Percentiles rank a stretch among this genome's conserved stretches.
Conservation (phyloP, 2,888 invertebrate genomes). For the Ctenicera cuprea region DNA sequence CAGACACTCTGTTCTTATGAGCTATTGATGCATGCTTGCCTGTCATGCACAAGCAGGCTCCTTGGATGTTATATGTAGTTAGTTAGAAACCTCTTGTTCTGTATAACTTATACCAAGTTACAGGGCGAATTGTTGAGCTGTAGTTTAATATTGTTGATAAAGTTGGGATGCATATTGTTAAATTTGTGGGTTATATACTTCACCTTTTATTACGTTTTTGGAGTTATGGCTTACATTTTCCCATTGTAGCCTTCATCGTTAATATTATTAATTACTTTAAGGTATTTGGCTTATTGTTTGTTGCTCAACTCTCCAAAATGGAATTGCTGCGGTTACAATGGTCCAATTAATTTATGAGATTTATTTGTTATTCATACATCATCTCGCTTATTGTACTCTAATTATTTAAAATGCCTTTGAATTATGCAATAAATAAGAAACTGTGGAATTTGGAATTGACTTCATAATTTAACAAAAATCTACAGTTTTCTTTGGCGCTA, state of each 20-base stretch:
- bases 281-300: conserved; percentile 38
- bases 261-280: conserved; percentile 47
- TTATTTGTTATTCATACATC: conserved; percentile 9
- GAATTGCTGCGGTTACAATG: conserved; percentile 35
- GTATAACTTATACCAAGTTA: conserved; percentile 57
- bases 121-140: conserved; percentile 59
- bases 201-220: conserved; percentile 47
- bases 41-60: conserved; percentile 58
- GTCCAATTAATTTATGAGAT: conserved; percentile 35
- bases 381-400: neutral
- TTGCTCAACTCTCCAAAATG: conserved; percentile 30
- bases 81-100: conserved; percentile 58
- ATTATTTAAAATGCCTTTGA: too few species aligned
- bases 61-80: conserved; percentile 54
- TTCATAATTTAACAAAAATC: too few species aligned
- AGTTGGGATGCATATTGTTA: conserved; percentile 60
- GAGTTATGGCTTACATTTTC: conserved; percentile 33
- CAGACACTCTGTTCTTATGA: conserved; percentile 59
- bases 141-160: conserved; percentile 65
- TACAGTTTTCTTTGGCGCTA: neutral
- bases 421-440: too few species aligned
- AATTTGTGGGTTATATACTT: conserved; percentile 44
- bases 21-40: conserved; percentile 62
- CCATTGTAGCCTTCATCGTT: conserved; percentile 32
- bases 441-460: too few species aligned